These are phyloP conservation scores for Lytechinus variegatus DNA, from an alignment of 35 echinoderm and acorn worm species.

Conservation along the genomic window DNA sequence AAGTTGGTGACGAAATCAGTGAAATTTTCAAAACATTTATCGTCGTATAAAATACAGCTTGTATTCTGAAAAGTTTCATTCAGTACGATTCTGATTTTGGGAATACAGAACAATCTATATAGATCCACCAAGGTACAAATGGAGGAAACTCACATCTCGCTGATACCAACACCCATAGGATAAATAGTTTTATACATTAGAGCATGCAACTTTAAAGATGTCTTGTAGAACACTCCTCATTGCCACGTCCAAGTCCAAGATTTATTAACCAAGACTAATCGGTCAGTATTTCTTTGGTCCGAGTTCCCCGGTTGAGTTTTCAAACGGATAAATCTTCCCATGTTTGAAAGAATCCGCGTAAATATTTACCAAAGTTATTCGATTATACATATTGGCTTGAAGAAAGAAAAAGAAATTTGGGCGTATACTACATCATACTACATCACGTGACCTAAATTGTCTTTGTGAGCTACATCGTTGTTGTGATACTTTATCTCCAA, in stretches of 20 bases:
- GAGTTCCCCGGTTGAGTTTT: not conserved
- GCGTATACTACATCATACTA: not conserved
- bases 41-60: no score
- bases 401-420: not conserved
- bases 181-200: no score
- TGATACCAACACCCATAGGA: no score
- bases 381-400: not conserved
- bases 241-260: not conserved
- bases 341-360: conserved; percentile 17
- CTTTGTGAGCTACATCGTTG: not conserved
- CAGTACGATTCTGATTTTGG: no score
- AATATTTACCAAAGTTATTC: conserved; percentile 27
- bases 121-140: no score
- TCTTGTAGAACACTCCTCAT: not conserved
- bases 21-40: no score
- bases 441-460: not conserved
- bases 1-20: no score
- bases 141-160: no score
- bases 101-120: no score
- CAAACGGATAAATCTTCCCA: not conserved
- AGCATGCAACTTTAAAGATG: no score
- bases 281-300: not conserved
- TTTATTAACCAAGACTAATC: not conserved
- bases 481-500: not conserved
- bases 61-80: no score